Evolutionary conservation across 2,888 invertebrate genomes (phyloP), one percentile per base, ranked within the genome.

Genomic region (Tromatobia lineatoria): DNA sequence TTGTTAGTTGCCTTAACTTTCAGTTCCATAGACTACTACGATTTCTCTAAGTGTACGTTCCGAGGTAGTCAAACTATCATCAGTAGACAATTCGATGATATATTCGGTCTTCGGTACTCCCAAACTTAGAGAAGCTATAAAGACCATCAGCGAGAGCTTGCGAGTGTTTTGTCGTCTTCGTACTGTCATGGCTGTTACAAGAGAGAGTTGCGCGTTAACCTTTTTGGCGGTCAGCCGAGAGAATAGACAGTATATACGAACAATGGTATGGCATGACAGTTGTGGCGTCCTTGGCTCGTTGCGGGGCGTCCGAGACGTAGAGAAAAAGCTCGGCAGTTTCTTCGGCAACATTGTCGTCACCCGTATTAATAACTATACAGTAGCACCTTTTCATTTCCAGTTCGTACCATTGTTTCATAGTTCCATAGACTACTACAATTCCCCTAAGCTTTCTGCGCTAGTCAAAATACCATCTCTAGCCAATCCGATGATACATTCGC

Each of bases 171-270:
- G 84, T 70, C 80, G 84, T 80, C 77, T 84, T 52, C 29, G 54
- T 78, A 74, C 84, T 78, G 80, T 74, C 84, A 61, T 64, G 73
- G 69, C 38, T 81, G 25, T 80, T 78, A 69, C 69, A n/a, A 13
- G 10, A 11, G 20, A 47, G 34, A 71, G 69, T 54, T 73, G 67
- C 73, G 10, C 69, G 61, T 78, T 78, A 80, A 80, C 74, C 76
- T 80, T 84, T 81, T 84, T 84, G 80, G 80, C 84, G 80, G 80
- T 77, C 34, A 67, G 80, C 74, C 83, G 80, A 83, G 80, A 69
- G 59, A 74, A 66, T 34, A 67, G 54, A 64, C 23, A 45, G 59
- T 23, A 18, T 70, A 73, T 64, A 50, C 66, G 59, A 34, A 57
- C 38, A 69, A 76, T n/a, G 67, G 34, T 50, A 6, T 47, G 66